Percentiles rank a stretch among this genome's conserved stretches.
These are phyloP conservation scores for Babyrousa celebensis DNA, from an alignment of 2,797 vertebrate genomes.

Conservation along the genomic window DNA sequence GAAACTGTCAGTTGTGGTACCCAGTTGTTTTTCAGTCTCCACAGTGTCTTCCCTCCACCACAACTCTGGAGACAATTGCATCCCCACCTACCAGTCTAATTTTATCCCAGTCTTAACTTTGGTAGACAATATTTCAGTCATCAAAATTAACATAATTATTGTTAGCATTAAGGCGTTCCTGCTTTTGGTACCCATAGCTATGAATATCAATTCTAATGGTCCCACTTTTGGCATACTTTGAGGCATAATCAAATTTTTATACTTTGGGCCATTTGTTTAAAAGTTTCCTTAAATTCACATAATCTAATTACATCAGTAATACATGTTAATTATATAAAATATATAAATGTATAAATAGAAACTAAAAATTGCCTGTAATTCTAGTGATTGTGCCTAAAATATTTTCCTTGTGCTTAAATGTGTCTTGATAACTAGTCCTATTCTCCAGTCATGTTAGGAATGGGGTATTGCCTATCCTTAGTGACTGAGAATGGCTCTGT, in stretches of 20 bases:
- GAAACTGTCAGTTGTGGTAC: neutral
- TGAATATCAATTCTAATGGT: neutral
- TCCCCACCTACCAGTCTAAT: neutral
- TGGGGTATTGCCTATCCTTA: neutral
- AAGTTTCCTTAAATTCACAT: neutral
- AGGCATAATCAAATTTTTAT: neutral
- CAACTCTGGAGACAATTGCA: neutral
- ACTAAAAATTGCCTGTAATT: neutral
- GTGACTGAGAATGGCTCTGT: neutral
- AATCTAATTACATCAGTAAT: neutral
- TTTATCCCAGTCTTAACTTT: neutral
- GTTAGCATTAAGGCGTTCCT: neutral
- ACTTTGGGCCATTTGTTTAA: neutral
- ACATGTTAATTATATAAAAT: neutral
- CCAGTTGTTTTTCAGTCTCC: neutral
- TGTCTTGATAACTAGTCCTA: neutral
- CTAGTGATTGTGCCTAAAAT: neutral
- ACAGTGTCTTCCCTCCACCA: neutral
- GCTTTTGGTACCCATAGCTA: neutral
- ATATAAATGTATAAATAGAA: neutral
- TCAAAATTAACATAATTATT: neutral
- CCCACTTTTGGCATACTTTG: neutral
- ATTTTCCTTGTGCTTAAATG: neutral
- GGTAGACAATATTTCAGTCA: neutral
- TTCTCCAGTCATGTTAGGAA: neutral